These are phyloP conservation scores for Lysandra coridon DNA, from an alignment of 2,888 invertebrate species.

Conservation along the genomic window DNA sequence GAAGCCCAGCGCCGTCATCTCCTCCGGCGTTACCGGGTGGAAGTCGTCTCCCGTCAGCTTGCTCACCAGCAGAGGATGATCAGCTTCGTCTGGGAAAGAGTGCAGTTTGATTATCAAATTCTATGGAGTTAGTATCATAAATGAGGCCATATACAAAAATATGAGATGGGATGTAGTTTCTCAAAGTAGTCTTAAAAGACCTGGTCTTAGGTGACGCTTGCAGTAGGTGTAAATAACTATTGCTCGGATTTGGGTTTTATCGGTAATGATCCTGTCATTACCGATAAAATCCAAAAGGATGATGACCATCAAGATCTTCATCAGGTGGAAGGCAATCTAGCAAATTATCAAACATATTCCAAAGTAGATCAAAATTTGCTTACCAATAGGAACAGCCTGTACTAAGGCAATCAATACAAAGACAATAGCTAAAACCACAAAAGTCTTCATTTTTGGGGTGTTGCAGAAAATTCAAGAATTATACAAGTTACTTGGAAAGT, in stretches of 20 bases:
- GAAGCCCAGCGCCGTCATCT: background rate
- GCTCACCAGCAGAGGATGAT: background rate
- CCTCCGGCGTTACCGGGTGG: constrained; percentile 14
- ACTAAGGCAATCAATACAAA: background rate
- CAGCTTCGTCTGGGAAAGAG: background rate
- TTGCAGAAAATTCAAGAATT: background rate
- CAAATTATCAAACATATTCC: background rate
- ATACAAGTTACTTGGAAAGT: background rate
- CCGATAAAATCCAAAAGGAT: too few relatives aligned
- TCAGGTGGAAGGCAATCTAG: background rate
- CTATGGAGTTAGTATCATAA: too few relatives aligned
- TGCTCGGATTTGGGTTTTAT: too few relatives aligned
- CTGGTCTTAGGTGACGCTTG: background rate
- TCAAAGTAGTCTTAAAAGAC: background rate
- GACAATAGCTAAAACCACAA: constrained; percentile 9
- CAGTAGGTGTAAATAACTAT: background rate
- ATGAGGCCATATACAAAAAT: too few relatives aligned
- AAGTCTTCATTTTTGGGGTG: constrained; percentile 9
- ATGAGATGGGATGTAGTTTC: too few relatives aligned
- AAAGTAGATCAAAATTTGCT: background rate
- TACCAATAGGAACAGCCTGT: background rate
- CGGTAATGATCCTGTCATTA: too few relatives aligned
- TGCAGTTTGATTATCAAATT: too few relatives aligned
- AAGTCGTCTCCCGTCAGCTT: constrained; percentile 3
- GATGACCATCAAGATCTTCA: too few relatives aligned